Evolutionary conservation across 2,113 vertebrate genomes (phyloP).

Genomic region (Chaetorhynchus papuensis): DNA sequence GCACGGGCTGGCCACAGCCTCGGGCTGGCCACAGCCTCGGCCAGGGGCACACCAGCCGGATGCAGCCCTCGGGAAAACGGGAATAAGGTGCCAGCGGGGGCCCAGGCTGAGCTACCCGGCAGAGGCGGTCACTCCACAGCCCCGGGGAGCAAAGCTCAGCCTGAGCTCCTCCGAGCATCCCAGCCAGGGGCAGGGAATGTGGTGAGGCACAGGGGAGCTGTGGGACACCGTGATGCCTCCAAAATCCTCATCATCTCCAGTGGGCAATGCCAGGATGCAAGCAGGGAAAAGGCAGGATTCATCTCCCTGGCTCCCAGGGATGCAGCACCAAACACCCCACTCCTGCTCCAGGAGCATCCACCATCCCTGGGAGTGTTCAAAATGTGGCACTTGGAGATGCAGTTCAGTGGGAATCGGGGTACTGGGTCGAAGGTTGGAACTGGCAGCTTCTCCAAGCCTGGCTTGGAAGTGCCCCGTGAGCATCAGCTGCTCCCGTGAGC

Average conservation of each 20-base stretch:
- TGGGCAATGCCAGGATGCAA: not conserved
- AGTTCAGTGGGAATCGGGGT: not conserved
- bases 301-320: not conserved
- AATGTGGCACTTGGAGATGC: accelerated
- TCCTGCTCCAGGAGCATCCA: not conserved
- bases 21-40: not conserved
- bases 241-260: not conserved
- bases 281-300: not conserved
- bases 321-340: not conserved
- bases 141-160: not conserved
- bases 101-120: not conserved
- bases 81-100: not conserved
- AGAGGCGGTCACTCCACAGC: not conserved
- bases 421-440: accelerated
- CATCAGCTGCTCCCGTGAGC: not conserved
- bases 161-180: accelerated
- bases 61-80: not conserved
- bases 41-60: not conserved
- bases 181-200: not conserved
- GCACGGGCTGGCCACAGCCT: not conserved
- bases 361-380: accelerated
- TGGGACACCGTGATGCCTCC: not conserved
- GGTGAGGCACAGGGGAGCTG: not conserved
- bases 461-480: not conserved
- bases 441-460: not conserved